Evolutionary conservation across 2,113 vertebrate genomes (phyloP).

Genomic region (Promerops cafer): DNA sequence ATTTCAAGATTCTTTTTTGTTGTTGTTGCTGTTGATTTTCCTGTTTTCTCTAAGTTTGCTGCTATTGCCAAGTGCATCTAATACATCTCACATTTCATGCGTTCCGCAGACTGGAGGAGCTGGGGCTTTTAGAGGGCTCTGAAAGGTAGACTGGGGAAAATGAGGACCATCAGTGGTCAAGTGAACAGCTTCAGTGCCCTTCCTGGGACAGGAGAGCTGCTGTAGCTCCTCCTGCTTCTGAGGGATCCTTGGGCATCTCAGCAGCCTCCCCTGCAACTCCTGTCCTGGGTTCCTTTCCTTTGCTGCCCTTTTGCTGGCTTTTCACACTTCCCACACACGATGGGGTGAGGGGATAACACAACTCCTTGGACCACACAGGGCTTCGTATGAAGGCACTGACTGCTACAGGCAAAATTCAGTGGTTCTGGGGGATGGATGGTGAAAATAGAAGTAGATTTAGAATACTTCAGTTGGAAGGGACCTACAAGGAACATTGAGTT

Average conservation of each 20-base stretch:
- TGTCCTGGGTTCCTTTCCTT: not conserved
- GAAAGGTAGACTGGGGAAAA: not conserved
- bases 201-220: not conserved
- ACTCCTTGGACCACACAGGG: not conserved
- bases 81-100: not conserved
- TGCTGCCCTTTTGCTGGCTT: not conserved
- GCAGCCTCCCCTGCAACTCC: not conserved
- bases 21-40: not conserved
- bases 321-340: accelerated
- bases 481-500: not conserved
- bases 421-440: not conserved
- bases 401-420: not conserved
- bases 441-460: not conserved
- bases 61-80: not conserved
- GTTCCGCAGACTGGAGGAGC: not conserved
- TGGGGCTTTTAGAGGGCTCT: not conserved
- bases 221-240: not conserved
- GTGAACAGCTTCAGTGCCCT: not conserved
- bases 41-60: not conserved
- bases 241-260: not conserved
- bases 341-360: not conserved
- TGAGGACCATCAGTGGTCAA: not conserved
- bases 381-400: not conserved
- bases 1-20: not conserved
- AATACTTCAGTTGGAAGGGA: not conserved